phyloP scores from a whole-genome alignment of 2,797 vertebrate genomes.

The Neomorphus geoffroyi region DNA sequence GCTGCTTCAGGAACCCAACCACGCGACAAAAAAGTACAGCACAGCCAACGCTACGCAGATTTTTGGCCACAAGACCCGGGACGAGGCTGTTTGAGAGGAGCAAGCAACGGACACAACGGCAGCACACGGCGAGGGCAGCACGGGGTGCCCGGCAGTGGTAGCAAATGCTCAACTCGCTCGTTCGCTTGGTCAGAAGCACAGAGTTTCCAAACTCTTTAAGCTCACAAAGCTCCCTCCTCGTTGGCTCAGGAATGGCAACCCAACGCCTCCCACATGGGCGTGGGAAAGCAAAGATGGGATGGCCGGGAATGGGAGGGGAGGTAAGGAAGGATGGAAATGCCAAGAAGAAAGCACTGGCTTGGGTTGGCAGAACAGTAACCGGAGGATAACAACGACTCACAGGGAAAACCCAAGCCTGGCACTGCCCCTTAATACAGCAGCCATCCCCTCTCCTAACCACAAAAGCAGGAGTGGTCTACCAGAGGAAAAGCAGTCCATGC shows the following conservation, averaged over 20 bases:
- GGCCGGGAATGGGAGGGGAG: neutral
- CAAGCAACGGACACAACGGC: neutral
- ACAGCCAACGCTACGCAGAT: neutral
- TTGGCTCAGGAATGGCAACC: neutral
- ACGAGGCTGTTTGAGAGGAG: neutral
- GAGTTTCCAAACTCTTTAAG: neutral
- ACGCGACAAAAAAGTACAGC: neutral
- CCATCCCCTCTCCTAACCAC: neutral
- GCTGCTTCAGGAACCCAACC: conserved; percentile 7
- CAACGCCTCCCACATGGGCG: fast-evolving
- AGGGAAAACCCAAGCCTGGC: neutral
- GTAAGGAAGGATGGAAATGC: neutral
- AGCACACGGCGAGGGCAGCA: neutral
- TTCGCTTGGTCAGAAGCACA: neutral
- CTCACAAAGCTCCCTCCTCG: neutral
- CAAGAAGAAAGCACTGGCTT: neutral
- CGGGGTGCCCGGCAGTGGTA: neutral
- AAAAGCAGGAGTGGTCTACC: neutral
- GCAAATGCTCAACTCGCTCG: neutral
- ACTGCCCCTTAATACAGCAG: neutral
- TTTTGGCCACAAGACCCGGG: neutral
- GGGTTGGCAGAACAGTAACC: neutral
- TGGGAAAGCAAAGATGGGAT: neutral
- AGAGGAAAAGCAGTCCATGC: neutral
- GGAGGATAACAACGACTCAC: neutral